Evolutionary conservation across 2,888 invertebrate species (phyloP).

Genomic region (Ophion ellenae): DNA sequence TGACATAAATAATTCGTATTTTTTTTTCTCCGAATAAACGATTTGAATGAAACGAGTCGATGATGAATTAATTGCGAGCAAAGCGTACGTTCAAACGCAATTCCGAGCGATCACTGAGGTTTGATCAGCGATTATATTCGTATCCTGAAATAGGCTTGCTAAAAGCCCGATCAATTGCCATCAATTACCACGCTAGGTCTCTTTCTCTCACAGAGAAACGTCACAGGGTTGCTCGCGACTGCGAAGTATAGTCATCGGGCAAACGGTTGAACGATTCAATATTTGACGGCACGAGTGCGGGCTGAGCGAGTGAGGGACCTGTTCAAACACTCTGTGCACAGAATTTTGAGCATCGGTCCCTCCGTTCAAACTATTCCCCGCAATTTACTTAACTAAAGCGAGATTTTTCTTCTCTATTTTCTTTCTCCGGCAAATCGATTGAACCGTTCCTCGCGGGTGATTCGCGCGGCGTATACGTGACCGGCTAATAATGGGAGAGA

Average conservation of each 20-base stretch:
- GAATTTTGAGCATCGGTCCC: slow-evolving; percentile 31
- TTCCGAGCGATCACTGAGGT: background rate
- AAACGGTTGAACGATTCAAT: slow-evolving; percentile 41
- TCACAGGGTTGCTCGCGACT: slow-evolving; percentile 1
- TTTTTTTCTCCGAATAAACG: slow-evolving; percentile 79
- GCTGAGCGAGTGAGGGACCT: slow-evolving; percentile 9
- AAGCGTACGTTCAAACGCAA: background rate
- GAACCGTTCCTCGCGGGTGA: background rate
- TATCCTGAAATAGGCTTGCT: background rate
- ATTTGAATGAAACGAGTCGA: slow-evolving; percentile 61
- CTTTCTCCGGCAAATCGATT: slow-evolving; percentile 39
- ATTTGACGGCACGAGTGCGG: slow-evolving; percentile 30
- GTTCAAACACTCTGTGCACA: slow-evolving; percentile 53
- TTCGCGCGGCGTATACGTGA: slow-evolving; percentile 35
- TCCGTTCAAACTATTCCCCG: slow-evolving; percentile 27
- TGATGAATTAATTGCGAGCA: background rate
- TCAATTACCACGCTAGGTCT: background rate
- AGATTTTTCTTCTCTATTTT: slow-evolving; percentile 63
- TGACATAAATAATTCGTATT: slow-evolving; percentile 79
- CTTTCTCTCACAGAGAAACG: background rate
- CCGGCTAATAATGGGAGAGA: background rate
- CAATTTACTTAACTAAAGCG: slow-evolving; percentile 56
- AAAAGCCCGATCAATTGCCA: slow-evolving; percentile 45
- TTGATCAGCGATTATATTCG: background rate
- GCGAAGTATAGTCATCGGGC: slow-evolving; percentile 15